These are phyloP conservation scores for Calameuta pallipes DNA, from an alignment of 2,888 invertebrate species.

Conservation along the genomic window DNA sequence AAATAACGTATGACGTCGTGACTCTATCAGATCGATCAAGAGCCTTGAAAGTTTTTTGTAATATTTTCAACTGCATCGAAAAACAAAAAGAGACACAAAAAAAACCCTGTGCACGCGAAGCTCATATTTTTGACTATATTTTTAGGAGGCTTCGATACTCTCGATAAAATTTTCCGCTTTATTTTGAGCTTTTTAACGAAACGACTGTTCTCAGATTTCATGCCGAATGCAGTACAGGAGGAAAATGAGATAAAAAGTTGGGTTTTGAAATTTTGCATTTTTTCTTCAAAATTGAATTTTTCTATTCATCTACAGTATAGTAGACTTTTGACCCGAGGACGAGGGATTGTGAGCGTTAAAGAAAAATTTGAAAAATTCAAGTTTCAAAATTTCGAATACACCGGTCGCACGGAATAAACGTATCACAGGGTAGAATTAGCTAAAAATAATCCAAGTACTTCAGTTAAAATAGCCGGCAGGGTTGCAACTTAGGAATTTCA, in stretches of 20 bases:
- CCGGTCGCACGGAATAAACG: conserved; percentile 42
- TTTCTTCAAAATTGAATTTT: background rate
- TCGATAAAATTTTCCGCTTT: background rate
- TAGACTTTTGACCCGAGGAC: background rate
- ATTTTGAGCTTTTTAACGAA: too few species aligned
- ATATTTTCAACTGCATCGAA: background rate
- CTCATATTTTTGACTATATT: background rate
- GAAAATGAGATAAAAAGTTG: rapidly evolving
- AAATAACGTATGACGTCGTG: background rate
- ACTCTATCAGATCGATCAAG: background rate
- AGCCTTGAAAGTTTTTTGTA: background rate
- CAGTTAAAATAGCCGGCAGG: conserved; percentile 59
- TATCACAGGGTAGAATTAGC: conserved; percentile 41
- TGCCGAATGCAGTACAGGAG: too few species aligned
- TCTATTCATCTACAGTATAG: too few species aligned
- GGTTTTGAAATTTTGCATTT: background rate
- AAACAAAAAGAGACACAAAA: background rate
- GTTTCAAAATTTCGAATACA: background rate
- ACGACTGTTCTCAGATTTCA: too few species aligned
- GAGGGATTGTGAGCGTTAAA: too few species aligned
- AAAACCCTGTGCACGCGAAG: background rate
- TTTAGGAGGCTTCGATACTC: background rate
- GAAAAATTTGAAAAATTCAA: background rate
- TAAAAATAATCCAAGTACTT: conserved; percentile 56
- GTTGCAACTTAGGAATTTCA: conserved; percentile 40